Evolutionary conservation across 2,888 invertebrate genomes (phyloP).

Genomic region (Mythimna lalbum): DNA sequence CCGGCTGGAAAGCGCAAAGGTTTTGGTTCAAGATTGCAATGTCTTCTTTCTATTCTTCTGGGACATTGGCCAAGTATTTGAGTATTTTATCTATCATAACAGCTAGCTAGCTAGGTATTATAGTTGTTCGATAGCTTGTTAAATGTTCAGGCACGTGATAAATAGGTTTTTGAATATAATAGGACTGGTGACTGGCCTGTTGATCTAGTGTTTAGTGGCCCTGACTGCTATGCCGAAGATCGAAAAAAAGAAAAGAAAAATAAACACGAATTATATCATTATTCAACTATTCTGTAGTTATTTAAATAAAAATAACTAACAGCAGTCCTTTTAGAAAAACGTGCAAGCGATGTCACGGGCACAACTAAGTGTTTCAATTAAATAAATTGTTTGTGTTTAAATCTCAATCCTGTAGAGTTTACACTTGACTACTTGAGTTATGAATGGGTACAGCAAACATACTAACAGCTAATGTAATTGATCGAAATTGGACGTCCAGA

Average conservation of each 20-base stretch:
- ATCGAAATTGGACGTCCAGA: conserved; percentile 5
- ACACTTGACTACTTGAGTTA: conserved; percentile 19
- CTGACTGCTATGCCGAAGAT: too few relatives aligned
- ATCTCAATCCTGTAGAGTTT: conserved; percentile 21
- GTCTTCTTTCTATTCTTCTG: neutral
- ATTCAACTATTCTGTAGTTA: neutral
- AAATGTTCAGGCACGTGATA: neutral
- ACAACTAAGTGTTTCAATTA: conserved; percentile 43
- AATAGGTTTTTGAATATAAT: too few relatives aligned
- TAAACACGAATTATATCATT: conserved; percentile 12
- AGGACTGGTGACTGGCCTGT: too few relatives aligned
- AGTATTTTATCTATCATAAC: neutral
- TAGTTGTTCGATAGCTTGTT: neutral
- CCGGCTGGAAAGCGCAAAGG: neutral
- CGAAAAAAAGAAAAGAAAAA: too few relatives aligned
- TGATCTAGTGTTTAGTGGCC: too few relatives aligned
- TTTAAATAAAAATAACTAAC: conserved; percentile 11
- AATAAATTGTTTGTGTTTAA: conserved; percentile 44
- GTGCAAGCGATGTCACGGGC: conserved; percentile 12
- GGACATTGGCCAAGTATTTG: neutral
- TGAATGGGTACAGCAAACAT: conserved; percentile 31
- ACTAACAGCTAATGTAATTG: conserved; percentile 36
- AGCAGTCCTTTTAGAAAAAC: conserved; percentile 21
- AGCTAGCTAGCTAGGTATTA: neutral
- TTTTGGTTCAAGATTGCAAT: neutral